Evolutionary conservation across 2,113 vertebrate genomes (phyloP), one percentile per base, ranked within the genome.

Genomic region (Hystrix cristata): DNA sequence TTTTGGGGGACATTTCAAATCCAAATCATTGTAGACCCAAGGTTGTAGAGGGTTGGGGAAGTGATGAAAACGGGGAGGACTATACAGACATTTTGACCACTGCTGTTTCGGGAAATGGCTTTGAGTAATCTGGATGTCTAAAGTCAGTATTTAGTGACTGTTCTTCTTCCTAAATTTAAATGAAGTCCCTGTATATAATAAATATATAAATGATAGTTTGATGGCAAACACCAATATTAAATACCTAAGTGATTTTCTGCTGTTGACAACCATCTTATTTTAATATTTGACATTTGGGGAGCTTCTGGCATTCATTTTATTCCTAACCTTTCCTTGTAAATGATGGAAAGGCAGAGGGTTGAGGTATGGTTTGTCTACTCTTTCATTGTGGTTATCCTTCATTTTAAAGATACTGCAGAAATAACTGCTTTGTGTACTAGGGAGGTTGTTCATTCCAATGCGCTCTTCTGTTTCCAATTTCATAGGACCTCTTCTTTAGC

Each of bases 151-250:
- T 84, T 85, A 31, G 3, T 94, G 48, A 92, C 46, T 69, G 27
- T 95, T 87, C 19, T 89, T 86, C 48, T 76, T n/a, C 51, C 31
- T 5, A 7, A 86, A 94, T 51, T 76, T 74, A 76, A 95, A 53
- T 84, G 71, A 91, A 85, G 65, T 85, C 5, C 16, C n/a, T 19
- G 57, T 67, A 31, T 18, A 51, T 92, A 74, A 59, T 87, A 74
- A 14, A 11, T 69, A 3, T 59, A 29, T 46, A 86, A 87, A 65
- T 86, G n/a, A 48, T 6, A 67, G 51, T 65, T 92, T 43, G 60
- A 93, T 93, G 67, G 46, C 21, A 38, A 43, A 53, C 65, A 34
- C 76, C 38, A 83, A 0, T 46, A 5, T 27, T 55, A 38, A 96
- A 88, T 91, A 83, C 65, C 10, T 46, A 34, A n/a, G 19, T 92